Evolutionary conservation across 2,888 invertebrate genomes (phyloP).

Genomic region (Galerucella calmariensis): DNA sequence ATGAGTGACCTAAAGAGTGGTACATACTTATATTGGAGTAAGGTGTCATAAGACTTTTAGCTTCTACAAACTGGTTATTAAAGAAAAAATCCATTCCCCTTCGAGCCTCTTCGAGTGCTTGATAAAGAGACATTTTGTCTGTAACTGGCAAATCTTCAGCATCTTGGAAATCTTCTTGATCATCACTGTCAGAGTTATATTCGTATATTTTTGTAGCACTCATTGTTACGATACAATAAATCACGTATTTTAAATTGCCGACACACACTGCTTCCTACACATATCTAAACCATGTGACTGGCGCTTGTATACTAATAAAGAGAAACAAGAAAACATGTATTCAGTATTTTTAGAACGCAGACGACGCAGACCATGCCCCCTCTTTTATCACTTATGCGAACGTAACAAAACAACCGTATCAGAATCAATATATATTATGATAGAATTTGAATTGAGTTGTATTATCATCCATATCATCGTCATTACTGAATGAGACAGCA

Average conservation of each 20-base stretch:
- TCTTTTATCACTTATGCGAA: neutral
- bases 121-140: constrained; percentile 71
- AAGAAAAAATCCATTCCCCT: constrained; percentile 89
- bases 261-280: neutral
- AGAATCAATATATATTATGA: neutral
- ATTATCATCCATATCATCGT: neutral
- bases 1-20: constrained; percentile 89
- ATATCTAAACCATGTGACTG: neutral
- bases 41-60: constrained; percentile 81
- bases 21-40: constrained; percentile 87
- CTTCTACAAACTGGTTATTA: constrained; percentile 89
- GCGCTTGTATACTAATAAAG: neutral
- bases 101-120: constrained; percentile 81
- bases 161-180: constrained; percentile 40
- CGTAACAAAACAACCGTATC: neutral
- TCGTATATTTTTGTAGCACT: constrained; percentile 18
- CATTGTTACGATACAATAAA: constrained; percentile 16
- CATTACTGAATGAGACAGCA: neutral
- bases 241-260: neutral
- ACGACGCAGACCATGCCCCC: neutral
- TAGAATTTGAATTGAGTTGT: neutral
- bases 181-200: constrained; percentile 34
- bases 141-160: constrained; percentile 37
- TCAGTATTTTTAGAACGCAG: constrained; percentile 20
- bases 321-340: too few relatives aligned